phyloP scores from a whole-genome alignment of 2,888 invertebrate species.

The Eilema depressum region DNA sequence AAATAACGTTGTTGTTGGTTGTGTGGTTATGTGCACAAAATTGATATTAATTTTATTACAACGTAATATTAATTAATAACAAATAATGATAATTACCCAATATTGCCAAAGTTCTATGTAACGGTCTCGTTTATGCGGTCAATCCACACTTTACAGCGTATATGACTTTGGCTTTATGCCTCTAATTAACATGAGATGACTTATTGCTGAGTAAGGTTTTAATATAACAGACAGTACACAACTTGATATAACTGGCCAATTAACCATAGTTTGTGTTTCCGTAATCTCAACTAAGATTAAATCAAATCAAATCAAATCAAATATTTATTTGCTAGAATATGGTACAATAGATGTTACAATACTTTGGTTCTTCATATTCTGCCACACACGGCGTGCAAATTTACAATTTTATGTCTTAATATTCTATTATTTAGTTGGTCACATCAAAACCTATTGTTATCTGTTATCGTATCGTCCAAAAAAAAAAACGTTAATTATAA shows the following conservation, averaged over 20 bases:
- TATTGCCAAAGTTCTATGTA: background rate
- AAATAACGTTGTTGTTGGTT: too few relatives aligned
- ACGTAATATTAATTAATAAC: background rate
- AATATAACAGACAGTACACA: background rate
- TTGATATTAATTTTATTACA: background rate
- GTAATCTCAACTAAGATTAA: conserved; percentile 1
- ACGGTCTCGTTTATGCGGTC: background rate
- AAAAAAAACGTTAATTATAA: too few relatives aligned
- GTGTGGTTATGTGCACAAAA: background rate
- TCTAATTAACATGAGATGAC: conserved; percentile 2
- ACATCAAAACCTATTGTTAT: too few relatives aligned
- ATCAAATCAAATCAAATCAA: too few relatives aligned
- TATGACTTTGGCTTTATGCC: background rate
- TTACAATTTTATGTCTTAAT: too few relatives aligned
- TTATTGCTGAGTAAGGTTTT: background rate
- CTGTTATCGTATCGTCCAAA: too few relatives aligned
- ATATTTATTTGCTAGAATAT: too few relatives aligned
- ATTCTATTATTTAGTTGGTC: too few relatives aligned
- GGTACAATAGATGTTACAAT: too few relatives aligned
- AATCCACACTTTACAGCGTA: background rate
- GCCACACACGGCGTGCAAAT: too few relatives aligned
- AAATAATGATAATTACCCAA: conserved; percentile 1
- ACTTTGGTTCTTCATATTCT: too few relatives aligned
- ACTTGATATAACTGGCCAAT: background rate
- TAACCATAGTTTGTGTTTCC: background rate